phyloP scores from a whole-genome alignment of 2,797 vertebrate species.

The Psittacula echo region DNA sequence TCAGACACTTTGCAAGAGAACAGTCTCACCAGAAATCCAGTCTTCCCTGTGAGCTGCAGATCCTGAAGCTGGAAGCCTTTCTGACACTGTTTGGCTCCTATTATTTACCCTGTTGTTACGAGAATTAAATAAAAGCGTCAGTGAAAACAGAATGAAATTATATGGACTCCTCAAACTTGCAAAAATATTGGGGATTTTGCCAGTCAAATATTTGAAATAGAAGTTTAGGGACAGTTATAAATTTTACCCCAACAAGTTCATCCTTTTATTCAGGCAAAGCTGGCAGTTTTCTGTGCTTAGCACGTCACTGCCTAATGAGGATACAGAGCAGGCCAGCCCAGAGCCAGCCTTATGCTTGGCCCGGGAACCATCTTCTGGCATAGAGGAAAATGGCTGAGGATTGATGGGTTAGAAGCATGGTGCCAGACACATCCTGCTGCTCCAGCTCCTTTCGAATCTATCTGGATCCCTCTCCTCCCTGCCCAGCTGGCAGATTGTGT shows the following conservation, averaged over 20 bases:
- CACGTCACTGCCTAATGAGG: constrained; percentile 27
- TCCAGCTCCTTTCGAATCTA: background rate
- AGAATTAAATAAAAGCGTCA: too few species aligned
- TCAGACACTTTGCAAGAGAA: background rate
- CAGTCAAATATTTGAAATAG: background rate
- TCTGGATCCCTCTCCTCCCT: constrained; percentile 7
- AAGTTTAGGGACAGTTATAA: background rate
- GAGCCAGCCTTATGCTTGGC: constrained; percentile 5
- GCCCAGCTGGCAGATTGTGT: background rate
- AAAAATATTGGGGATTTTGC: background rate
- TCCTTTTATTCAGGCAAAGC: background rate
- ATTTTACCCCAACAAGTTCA: background rate
- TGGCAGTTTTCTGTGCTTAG: constrained; percentile 24
- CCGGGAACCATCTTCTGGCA: constrained; percentile 26
- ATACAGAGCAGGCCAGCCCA: background rate
- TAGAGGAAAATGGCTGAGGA: constrained; percentile 44
- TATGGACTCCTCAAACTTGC: background rate
- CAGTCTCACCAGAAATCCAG: too few species aligned
- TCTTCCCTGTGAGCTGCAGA: too few species aligned
- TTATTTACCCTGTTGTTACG: too few species aligned
- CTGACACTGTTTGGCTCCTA: too few species aligned
- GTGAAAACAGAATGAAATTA: too few species aligned
- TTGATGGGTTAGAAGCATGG: background rate
- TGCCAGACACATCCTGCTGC: constrained; percentile 56
- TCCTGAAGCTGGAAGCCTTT: too few species aligned